phyloP scores from a whole-genome alignment of 2,888 invertebrate genomes.

The Ommatoiulus sabulosus region DNA sequence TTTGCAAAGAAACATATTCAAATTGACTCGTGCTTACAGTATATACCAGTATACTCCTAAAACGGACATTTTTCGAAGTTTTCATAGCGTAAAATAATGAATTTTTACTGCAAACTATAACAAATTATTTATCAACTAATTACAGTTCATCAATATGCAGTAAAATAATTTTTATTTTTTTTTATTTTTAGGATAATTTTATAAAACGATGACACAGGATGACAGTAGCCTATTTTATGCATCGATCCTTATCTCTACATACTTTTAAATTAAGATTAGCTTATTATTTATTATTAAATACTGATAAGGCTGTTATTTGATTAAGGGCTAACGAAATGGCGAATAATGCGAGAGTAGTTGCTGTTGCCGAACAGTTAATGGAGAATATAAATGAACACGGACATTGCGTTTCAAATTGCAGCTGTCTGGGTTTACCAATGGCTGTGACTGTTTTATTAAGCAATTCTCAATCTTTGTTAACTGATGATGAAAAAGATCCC shows the following conservation, averaged over 20 bases:
- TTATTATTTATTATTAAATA: not conserved
- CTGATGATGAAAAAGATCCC: not conserved
- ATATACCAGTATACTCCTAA: no score
- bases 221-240: not conserved
- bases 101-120: not conserved
- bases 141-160: not conserved
- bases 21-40: no score
- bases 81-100: no score
- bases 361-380: not conserved
- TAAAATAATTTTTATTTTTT: not conserved
- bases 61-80: no score
- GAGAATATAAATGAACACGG: not conserved
- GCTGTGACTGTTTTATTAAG: not conserved
- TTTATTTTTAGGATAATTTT: not conserved
- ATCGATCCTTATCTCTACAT: not conserved
- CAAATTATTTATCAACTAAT: no score
- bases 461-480: not conserved
- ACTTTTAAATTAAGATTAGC: not conserved
- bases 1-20: no score
- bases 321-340: not conserved
- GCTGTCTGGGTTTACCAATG: not conserved
- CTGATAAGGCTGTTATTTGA: not conserved
- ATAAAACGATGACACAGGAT: no score
- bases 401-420: not conserved
- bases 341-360: not conserved